Conservation (phyloP, 2,888 invertebrate species). For the Campoplex nolae region DNA sequence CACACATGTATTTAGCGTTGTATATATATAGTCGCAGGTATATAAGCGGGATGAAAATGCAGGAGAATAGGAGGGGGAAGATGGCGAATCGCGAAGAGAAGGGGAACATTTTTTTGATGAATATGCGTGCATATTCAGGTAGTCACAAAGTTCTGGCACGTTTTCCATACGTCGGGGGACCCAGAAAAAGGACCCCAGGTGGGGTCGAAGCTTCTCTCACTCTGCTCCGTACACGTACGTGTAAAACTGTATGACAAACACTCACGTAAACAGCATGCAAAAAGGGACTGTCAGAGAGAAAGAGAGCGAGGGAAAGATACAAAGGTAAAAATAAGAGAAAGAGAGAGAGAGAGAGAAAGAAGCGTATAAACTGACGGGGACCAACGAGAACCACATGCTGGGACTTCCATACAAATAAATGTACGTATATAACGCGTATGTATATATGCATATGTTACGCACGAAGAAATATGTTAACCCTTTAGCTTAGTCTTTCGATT, state of each 20-base stretch:
- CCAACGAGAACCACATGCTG: conserved; percentile 79
- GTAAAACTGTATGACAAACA: conserved; percentile 67
- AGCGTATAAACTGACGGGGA: conserved; percentile 55
- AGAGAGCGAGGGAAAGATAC: too few species aligned
- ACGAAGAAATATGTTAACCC: conserved; percentile 84
- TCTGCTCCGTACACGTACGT: conserved; percentile 30
- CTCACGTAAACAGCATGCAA: conserved; percentile 66
- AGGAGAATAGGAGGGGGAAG: conserved; percentile 42
- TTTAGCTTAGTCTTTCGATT: conserved; percentile 83
- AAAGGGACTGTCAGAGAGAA: conserved; percentile 51
- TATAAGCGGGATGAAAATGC: conserved; percentile 47
- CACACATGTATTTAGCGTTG: background rate
- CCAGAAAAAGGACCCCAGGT: conserved; percentile 79
- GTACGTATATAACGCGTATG: conserved; percentile 42
- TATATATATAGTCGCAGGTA: conserved; percentile 28
- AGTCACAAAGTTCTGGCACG: conserved; percentile 73
- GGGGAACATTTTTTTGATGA: conserved; percentile 40
- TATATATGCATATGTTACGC: conserved; percentile 81
- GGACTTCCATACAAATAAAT: conserved; percentile 74
- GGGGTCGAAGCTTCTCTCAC: conserved; percentile 74
- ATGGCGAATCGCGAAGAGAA: conserved; percentile 57
- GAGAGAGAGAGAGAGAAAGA: conserved; percentile 58
- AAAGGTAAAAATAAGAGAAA: background rate
- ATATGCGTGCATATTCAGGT: conserved; percentile 76
- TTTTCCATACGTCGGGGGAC: conserved; percentile 74